A percentile compares a stretch with the other conserved stretches of the same genome.
Conservation (phyloP, 35 echinoderm and acorn worm species). For the Heliocidaris erythrogramma region DNA sequence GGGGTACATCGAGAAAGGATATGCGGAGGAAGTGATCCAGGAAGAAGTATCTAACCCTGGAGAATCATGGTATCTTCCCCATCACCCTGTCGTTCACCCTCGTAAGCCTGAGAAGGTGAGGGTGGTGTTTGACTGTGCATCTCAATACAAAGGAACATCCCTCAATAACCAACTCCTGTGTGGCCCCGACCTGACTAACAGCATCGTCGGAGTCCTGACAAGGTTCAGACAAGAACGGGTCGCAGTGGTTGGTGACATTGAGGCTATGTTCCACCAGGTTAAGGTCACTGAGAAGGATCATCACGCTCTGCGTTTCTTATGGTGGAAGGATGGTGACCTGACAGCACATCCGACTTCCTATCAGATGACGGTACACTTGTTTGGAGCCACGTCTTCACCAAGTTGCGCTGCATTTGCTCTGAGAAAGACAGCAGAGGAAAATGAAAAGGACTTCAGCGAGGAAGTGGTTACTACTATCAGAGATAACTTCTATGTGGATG, state of each 20-base stretch:
- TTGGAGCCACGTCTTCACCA: slow-evolving; percentile 61
- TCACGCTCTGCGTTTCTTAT: slow-evolving; percentile 54
- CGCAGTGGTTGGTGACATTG: slow-evolving; percentile 60
- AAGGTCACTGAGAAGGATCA: slow-evolving; percentile 41
- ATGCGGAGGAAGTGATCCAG: slow-evolving; percentile 54
- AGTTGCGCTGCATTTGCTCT: slow-evolving; percentile 60
- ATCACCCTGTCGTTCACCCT: slow-evolving; percentile 68
- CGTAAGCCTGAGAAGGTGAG: slow-evolving; percentile 69
- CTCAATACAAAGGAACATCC: slow-evolving; percentile 57
- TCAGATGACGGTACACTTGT: slow-evolving; percentile 47
- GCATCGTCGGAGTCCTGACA: slow-evolving; percentile 43
- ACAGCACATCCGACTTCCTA: slow-evolving; percentile 33
- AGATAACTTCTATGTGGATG: slow-evolving; percentile 68
- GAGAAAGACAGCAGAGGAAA: slow-evolving; percentile 54
- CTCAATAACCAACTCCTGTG: slow-evolving; percentile 58
- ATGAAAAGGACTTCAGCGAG: not conserved
- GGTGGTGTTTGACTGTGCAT: slow-evolving; percentile 73
- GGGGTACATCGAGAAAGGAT: slow-evolving; percentile 61
- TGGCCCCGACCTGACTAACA: slow-evolving; percentile 56
- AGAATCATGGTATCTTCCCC: slow-evolving; percentile 65
- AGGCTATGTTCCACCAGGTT: slow-evolving; percentile 68
- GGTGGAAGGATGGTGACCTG: slow-evolving; percentile 58
- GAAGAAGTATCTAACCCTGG: not conserved
- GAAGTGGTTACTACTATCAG: slow-evolving; percentile 9
- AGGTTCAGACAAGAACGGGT: slow-evolving; percentile 48